Conservation (phyloP, 2,113 vertebrate genomes). For the Pteronura brasiliensis region DNA sequence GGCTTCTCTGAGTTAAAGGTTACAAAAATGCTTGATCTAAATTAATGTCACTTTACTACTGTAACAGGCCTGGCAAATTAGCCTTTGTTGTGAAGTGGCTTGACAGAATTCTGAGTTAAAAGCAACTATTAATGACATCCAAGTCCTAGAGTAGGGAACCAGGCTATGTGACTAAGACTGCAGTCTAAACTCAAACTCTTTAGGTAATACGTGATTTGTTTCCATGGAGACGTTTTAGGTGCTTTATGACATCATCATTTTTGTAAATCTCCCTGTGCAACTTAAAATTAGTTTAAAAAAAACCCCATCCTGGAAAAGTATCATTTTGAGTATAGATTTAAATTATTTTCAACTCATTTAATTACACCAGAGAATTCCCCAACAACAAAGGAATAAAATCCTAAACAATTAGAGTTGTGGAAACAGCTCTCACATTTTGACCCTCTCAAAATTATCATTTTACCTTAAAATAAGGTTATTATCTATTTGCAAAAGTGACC, state of each 20-base stretch:
- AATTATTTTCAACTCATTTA: slow-evolving; percentile 22
- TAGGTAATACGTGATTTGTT: slow-evolving; percentile 6
- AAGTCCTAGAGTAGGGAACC: not conserved
- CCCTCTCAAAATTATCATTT: not conserved
- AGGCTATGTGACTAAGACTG: slow-evolving; percentile 28
- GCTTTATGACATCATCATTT: not conserved
- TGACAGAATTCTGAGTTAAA: slow-evolving; percentile 35
- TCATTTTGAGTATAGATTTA: not conserved
- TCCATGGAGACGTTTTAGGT: not conserved
- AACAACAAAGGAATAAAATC: not conserved
- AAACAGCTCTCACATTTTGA: not conserved
- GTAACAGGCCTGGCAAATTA: not conserved
- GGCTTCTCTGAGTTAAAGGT: slow-evolving; percentile 37
- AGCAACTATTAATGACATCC: slow-evolving; percentile 19
- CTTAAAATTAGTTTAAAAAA: slow-evolving; percentile 29
- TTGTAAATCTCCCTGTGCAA: slow-evolving; percentile 2
- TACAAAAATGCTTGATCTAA: not conserved
- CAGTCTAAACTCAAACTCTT: slow-evolving; percentile 31
- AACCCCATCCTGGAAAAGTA: not conserved
- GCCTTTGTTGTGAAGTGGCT: slow-evolving; percentile 10
- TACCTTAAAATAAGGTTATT: not conserved
- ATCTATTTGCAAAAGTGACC: slow-evolving; percentile 6
- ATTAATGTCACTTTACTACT: slow-evolving; percentile 11
- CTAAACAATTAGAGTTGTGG: not conserved
- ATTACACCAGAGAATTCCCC: slow-evolving; percentile 7